phyloP scores from a whole-genome alignment of 2,888 invertebrate species.

The Volucella zonaria region DNA sequence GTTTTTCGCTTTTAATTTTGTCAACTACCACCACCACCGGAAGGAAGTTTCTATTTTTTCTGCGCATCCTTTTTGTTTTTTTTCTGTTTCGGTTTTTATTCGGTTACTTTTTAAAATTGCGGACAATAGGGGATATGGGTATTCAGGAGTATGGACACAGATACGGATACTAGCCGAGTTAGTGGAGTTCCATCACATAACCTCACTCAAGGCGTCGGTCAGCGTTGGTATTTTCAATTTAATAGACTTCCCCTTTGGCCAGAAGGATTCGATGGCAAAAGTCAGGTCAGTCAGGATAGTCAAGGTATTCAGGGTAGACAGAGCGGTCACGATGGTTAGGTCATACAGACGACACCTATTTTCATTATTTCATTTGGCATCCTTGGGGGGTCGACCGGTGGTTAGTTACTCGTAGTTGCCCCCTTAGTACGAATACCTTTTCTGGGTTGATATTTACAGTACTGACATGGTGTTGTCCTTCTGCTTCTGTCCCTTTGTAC shows the following conservation, averaged over 20 bases:
- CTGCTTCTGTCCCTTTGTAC: slow-evolving; percentile 29
- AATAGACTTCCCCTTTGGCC: slow-evolving; percentile 59
- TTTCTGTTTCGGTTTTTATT: not conserved
- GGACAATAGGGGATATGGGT: slow-evolving; percentile 25
- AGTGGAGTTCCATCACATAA: slow-evolving; percentile 29
- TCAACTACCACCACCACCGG: slow-evolving; percentile 13
- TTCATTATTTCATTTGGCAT: slow-evolving; percentile 70
- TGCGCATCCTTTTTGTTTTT: not conserved
- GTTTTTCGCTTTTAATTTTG: slow-evolving; percentile 56
- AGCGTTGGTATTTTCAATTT: slow-evolving; percentile 72
- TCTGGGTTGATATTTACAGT: slow-evolving; percentile 51
- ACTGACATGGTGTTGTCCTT: slow-evolving; percentile 54
- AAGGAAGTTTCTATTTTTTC: slow-evolving; percentile 1
- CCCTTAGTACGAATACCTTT: not conserved
- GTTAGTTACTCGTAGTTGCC: not conserved
- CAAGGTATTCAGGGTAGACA: slow-evolving; percentile 28
- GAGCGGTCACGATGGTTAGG: slow-evolving; percentile 20
- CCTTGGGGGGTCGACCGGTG: slow-evolving; percentile 37
- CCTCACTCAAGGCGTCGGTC: slow-evolving; percentile 52
- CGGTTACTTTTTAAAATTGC: slow-evolving; percentile 50
- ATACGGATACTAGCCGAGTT: slow-evolving; percentile 28
- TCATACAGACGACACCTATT: slow-evolving; percentile 57
- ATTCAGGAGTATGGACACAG: slow-evolving; percentile 1
- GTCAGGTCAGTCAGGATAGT: slow-evolving; percentile 18
- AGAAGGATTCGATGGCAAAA: slow-evolving; percentile 41